phyloP scores from a whole-genome alignment of 2,113 vertebrate genomes.

The Loxodonta africana region DNA sequence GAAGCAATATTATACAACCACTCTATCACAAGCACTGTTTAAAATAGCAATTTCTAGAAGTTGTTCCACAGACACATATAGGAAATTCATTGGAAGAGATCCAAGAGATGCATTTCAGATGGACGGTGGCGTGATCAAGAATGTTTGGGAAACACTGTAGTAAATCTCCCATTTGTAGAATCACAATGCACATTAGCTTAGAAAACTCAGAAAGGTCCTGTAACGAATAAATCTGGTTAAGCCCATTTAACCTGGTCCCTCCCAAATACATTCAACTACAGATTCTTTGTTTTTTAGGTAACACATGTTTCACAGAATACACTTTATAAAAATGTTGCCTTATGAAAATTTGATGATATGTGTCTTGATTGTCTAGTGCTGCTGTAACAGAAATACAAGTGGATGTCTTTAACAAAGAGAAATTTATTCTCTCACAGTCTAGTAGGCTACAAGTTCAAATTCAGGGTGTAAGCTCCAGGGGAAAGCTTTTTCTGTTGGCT shows the following conservation, averaged over 20 bases:
- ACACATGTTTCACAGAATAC: background rate
- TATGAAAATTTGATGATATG: background rate
- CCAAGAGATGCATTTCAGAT: background rate
- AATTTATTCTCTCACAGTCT: no score
- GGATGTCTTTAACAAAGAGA: no score
- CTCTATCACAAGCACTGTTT: background rate
- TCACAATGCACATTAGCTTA: background rate
- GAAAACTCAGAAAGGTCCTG: background rate
- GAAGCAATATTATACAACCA: background rate
- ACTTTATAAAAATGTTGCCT: background rate
- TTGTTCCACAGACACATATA: background rate
- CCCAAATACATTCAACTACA: background rate
- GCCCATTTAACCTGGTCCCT: background rate
- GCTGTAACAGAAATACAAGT: no score
- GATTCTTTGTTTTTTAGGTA: background rate
- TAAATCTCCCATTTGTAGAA: background rate
- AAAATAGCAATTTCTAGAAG: background rate
- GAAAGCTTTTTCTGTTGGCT: no score
- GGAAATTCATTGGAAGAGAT: no score
- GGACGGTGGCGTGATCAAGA: background rate
- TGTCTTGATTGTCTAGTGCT: no score
- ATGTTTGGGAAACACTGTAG: background rate
- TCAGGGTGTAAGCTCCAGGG: no score
- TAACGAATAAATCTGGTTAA: background rate
- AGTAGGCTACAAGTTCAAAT: no score